These are phyloP conservation scores for Polyergus mexicanus DNA, from an alignment of 1,140 invertebrate species.

Conservation along the genomic window DNA sequence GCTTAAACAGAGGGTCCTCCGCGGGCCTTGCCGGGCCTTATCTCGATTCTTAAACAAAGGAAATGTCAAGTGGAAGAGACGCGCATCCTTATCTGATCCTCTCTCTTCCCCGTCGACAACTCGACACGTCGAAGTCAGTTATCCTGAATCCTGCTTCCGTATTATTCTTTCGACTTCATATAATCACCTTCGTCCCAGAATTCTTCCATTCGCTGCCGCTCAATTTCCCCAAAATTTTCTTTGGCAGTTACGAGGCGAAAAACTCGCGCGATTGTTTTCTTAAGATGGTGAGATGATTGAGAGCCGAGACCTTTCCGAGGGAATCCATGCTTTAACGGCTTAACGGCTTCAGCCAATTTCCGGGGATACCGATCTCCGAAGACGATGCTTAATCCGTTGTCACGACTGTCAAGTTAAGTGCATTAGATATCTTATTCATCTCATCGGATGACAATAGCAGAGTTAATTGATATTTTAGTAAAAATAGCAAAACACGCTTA, in stretches of 20 bases:
- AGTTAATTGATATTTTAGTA: slow-evolving; percentile 1
- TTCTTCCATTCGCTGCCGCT: neutral
- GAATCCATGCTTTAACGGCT: slow-evolving; percentile 34
- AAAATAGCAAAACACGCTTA: neutral
- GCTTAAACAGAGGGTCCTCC: slow-evolving; percentile 69
- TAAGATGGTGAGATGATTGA: slow-evolving; percentile 53
- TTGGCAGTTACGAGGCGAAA: neutral
- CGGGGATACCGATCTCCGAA: slow-evolving; percentile 34
- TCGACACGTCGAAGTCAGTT: slow-evolving; percentile 31
- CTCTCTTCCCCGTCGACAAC: slow-evolving; percentile 5
- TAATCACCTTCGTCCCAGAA: neutral
- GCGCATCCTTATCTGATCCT: slow-evolving; percentile 73
- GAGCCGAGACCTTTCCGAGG: neutral
- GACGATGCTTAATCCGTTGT: slow-evolving; percentile 10
- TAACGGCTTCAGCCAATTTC: slow-evolving; percentile 49
- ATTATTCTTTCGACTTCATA: slow-evolving; percentile 69
- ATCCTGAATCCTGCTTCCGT: slow-evolving; percentile 66
- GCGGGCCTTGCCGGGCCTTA: slow-evolving; percentile 58
- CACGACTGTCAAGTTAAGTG: slow-evolving; percentile 15
- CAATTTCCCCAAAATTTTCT: neutral
- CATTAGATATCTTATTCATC: neutral
- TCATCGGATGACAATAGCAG: neutral
- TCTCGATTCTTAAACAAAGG: slow-evolving; percentile 77
- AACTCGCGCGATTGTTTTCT: slow-evolving; percentile 45
- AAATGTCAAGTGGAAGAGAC: slow-evolving; percentile 59